Percentiles rank a stretch among this genome's conserved stretches.
Conservation (phyloP, 92 coral and sea anemone species). For the Siderastrea radians region DNA sequence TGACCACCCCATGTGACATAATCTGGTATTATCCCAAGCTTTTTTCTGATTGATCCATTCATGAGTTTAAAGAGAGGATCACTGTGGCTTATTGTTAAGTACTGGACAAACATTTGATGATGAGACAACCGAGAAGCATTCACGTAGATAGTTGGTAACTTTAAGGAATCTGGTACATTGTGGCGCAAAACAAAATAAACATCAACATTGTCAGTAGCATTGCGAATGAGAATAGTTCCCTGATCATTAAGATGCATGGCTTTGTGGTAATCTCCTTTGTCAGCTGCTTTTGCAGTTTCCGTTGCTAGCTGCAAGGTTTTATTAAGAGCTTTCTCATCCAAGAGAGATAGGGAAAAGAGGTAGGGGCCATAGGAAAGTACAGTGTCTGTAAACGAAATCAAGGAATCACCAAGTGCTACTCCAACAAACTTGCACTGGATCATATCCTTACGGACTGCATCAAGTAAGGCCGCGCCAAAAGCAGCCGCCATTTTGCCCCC, state of each 20-base stretch:
- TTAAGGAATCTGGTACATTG: slow-evolving; percentile 23
- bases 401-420: slow-evolving; percentile 81
- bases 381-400: slow-evolving; percentile 78
- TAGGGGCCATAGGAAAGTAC: slow-evolving; percentile 77
- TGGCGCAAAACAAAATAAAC: slow-evolving; percentile 77
- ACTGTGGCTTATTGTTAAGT: slow-evolving; percentile 55
- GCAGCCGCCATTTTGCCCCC: slow-evolving; percentile 89
- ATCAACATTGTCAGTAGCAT: slow-evolving; percentile 78
- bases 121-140: slow-evolving; percentile 9
- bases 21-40: slow-evolving; percentile 80
- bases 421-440: slow-evolving; percentile 74
- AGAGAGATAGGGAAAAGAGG: slow-evolving; percentile 73
- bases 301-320: slow-evolving; percentile 35
- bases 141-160: not conserved
- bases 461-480: slow-evolving; percentile 68
- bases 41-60: slow-evolving; percentile 88
- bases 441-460: slow-evolving; percentile 52
- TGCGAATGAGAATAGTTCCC: slow-evolving; percentile 37
- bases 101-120: slow-evolving; percentile 36
- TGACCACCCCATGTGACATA: slow-evolving; percentile 91
- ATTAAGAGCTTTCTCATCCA: slow-evolving; percentile 65
- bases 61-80: slow-evolving; percentile 66
- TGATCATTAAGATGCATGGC: slow-evolving; percentile 49
- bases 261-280: slow-evolving; percentile 52
- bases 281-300: slow-evolving; percentile 61